Evolutionary conservation across 2,888 invertebrate species (phyloP).

Genomic region (Micoletzkya japonica): DNA sequence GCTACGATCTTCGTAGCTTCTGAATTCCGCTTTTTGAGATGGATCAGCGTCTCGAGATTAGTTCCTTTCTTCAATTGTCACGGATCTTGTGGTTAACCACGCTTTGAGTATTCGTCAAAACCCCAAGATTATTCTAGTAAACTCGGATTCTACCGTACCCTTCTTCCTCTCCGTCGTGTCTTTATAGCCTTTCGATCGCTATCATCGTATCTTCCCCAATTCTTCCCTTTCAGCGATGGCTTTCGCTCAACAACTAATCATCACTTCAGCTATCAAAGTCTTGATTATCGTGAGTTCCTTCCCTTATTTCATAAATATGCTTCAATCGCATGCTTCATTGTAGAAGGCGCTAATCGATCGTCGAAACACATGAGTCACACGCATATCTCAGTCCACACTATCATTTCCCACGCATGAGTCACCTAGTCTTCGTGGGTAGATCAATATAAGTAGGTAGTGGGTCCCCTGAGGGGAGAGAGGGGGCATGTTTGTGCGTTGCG

Average conservation of each 20-base stretch:
- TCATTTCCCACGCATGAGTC: no score
- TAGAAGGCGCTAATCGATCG: neutral
- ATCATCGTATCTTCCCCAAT: no score
- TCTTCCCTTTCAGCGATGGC: conserved; percentile 41
- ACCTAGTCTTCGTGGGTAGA: no score
- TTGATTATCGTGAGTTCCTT: conserved; percentile 54
- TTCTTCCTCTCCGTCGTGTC: neutral
- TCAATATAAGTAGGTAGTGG: no score
- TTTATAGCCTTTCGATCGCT: no score
- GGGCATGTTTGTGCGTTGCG: no score
- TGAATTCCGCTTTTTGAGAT: neutral
- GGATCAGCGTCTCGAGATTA: neutral
- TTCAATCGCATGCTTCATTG: neutral
- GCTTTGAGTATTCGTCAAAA: no score
- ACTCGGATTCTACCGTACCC: neutral
- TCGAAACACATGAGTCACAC: neutral
- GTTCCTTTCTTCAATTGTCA: neutral
- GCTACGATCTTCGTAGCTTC: neutral
- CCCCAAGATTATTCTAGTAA: no score
- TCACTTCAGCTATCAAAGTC: conserved; percentile 53
- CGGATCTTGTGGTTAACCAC: neutral
- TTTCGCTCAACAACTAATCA: conserved; percentile 56
- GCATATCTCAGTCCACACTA: no score
- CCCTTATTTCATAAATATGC: neutral
- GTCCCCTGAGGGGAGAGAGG: no score